Conservation (phyloP, 2,888 invertebrate genomes). For the Incurvaria masculella region DNA sequence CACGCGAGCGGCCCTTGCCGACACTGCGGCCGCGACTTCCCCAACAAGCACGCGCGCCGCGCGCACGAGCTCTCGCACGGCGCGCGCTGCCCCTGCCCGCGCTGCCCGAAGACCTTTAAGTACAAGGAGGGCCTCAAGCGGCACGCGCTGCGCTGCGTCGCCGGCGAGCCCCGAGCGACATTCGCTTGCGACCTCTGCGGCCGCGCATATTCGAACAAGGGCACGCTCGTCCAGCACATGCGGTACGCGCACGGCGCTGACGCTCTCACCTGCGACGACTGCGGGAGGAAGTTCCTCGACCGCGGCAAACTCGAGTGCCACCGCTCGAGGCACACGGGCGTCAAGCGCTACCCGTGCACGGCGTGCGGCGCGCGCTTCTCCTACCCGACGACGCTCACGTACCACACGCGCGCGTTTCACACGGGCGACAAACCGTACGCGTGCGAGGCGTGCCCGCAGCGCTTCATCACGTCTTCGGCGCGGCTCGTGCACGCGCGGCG, state of each 20-base stretch:
- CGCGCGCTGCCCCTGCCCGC: not conserved
- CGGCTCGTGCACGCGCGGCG: not conserved
- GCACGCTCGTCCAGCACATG: not conserved
- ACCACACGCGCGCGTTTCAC: not conserved
- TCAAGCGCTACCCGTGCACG: not conserved
- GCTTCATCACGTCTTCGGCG: not conserved
- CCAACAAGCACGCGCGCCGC: not conserved
- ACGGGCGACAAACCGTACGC: not conserved
- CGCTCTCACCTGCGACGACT: not conserved
- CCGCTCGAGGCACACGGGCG: not conserved
- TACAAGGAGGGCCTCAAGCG: not conserved
- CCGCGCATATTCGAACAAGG: not conserved
- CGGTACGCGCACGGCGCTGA: not conserved
- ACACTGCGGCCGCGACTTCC: not conserved
- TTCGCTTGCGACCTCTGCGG: not conserved
- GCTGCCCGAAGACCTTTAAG: not conserved
- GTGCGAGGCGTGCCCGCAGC: not conserved
- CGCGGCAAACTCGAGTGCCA: not conserved
- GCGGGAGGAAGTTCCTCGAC: not conserved
- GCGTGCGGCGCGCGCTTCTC: not conserved
- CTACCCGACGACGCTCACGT: not conserved
- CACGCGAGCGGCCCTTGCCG: not conserved
- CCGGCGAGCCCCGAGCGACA: not conserved
- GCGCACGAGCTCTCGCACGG: not conserved
- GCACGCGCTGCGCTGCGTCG: not conserved